Base-by-base conservation (phyloP, 2,888 invertebrate genomes). In the Lomographa bimaculata region DNA sequence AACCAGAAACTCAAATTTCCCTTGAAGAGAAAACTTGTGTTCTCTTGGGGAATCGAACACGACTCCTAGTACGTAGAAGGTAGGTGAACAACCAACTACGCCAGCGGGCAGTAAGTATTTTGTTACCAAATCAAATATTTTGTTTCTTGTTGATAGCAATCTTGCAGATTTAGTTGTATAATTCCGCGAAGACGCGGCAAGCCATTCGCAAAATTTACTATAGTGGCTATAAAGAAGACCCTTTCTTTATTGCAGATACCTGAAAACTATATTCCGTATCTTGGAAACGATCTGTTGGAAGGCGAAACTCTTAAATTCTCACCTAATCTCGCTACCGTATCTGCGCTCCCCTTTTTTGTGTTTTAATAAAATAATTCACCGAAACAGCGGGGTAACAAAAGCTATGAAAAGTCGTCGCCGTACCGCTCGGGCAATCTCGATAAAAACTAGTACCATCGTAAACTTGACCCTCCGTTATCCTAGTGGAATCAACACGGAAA, bases 391-490 rank as follows among this genome's bases (percentile, higher is more conserved):
- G 71, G 65, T 36, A 23, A 58, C 74, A 69, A 75, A 72, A 71
- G 74, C 76, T 71, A 75, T 71, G 74, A 73, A 76, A 71, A 71
- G 65, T 69, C 69, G 66, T 66, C 56, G 46, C 34, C 44, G 45
- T 25, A 29, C 36, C 46, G 26, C 42, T 40, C 42, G 71, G 71
- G 67, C 76, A 79, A 84, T 84, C 83, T 79, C 79, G 83, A 84
- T 84, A 83, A 83, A 77, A 82, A 76, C 75, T 67, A 69, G 73
- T 64, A 54, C 67, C 74, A 72, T 82, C 78, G 75, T 84, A 84
- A 85, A 83, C 74, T 75, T 75, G 78, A 81, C 84, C 84, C 78
- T 70, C 67, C 57, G 62, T 79, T 83, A 80, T 81, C 80, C 71
- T 62, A 57, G 55, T 54, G 66, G 64, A 74, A 83, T 80, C 80